Evolutionary conservation across 2,113 vertebrate species (phyloP).

Genomic region (Xiphias gladius): DNA sequence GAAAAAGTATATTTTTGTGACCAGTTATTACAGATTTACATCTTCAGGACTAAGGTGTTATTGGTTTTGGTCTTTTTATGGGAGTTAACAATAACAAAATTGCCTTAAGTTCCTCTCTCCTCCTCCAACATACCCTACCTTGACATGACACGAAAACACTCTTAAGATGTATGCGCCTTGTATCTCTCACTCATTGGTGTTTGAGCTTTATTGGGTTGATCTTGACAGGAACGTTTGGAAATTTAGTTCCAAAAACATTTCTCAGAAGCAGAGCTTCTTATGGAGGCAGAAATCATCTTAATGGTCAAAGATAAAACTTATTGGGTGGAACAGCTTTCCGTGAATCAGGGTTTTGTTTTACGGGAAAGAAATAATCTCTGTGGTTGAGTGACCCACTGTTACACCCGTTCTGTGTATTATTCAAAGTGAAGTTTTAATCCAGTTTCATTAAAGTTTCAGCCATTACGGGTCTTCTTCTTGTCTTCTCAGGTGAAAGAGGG

Average conservation of each 20-base stretch:
- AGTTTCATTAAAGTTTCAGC: not conserved
- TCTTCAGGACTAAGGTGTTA: no score
- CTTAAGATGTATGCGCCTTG: no score
- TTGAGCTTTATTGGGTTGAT: not conserved
- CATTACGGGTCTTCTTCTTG: not conserved
- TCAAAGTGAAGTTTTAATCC: no score
- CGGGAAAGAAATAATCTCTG: not conserved
- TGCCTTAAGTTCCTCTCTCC: no score
- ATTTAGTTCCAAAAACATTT: not conserved
- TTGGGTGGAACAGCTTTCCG: not conserved
- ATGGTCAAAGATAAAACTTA: not conserved
- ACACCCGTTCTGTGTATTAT: not conserved
- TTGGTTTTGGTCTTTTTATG: no score
- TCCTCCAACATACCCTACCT: no score
- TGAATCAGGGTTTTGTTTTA: not conserved
- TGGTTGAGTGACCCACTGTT: not conserved
- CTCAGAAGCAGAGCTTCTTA: not conserved
- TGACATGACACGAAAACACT: no score
- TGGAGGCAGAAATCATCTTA: not conserved
- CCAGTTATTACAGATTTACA: no score
- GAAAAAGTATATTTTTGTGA: no score
- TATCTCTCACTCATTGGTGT: no score
- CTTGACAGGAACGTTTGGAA: not conserved
- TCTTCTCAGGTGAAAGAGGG: constrained; percentile 83
- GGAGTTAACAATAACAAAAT: no score